These are phyloP conservation scores for Drosophila tsacasi DNA, from an alignment of 1,140 invertebrate genomes.

Conservation along the genomic window DNA sequence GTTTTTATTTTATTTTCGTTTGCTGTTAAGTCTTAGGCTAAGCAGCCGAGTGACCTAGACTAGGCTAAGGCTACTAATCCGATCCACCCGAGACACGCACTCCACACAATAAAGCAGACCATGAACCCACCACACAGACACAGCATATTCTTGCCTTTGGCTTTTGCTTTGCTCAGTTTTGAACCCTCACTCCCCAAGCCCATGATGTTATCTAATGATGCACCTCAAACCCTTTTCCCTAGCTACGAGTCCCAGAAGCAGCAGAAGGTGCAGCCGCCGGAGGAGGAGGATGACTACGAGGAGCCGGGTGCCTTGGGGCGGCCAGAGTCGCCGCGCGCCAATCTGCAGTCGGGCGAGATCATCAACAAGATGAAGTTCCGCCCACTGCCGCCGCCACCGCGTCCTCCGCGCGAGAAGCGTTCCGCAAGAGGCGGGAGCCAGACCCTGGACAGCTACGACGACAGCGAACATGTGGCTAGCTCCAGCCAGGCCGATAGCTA, in stretches of 20 bases:
- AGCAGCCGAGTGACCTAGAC: constrained; percentile 51
- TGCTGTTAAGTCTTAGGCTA: constrained; percentile 62
- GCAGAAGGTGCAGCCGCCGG: constrained; percentile 6
- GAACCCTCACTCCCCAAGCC: neutral
- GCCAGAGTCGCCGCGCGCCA: constrained; percentile 84
- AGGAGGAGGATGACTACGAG: constrained; percentile 78
- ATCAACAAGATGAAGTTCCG: constrained; percentile 92
- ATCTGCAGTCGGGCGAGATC: constrained; percentile 89
- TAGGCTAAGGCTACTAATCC: constrained; percentile 49
- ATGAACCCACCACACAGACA: constrained; percentile 71
- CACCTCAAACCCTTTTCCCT: constrained; percentile 74
- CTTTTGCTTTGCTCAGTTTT: constrained; percentile 48
- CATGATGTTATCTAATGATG: constrained; percentile 64
- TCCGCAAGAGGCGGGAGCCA: constrained; percentile 78
- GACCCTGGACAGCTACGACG: constrained; percentile 66
- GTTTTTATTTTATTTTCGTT: constrained; percentile 47
- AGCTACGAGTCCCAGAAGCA: constrained; percentile 54
- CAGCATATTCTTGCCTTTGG: constrained; percentile 49
- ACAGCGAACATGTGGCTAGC: constrained; percentile 77
- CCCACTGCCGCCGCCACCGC: constrained; percentile 92
- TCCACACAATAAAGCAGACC: constrained; percentile 37
- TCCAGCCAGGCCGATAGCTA: constrained; percentile 75
- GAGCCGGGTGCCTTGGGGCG: constrained; percentile 66
- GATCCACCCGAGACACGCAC: constrained; percentile 44
- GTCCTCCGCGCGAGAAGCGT: constrained; percentile 89